These are phyloP conservation scores for Galaxias olidus DNA, from an alignment of 2,797 vertebrate genomes.

Conservation along the genomic window DNA sequence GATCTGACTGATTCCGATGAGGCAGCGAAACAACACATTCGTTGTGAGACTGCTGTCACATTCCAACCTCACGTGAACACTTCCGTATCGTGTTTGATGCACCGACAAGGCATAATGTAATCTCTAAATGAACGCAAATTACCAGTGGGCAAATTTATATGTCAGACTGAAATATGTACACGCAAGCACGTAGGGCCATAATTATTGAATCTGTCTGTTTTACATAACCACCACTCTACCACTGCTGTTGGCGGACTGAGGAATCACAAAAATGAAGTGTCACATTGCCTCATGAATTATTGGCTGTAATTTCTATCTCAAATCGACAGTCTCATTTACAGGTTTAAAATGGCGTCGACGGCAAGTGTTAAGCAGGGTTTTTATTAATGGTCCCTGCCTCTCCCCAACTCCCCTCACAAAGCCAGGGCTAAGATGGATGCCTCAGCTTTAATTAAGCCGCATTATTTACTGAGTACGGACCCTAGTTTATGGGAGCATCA, in stretches of 20 bases:
- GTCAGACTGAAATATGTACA: too few species aligned
- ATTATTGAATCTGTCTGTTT: constrained; percentile 9
- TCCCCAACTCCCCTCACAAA: constrained; percentile 60
- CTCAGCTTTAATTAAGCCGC: constrained; percentile 77
- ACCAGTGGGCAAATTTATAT: too few species aligned
- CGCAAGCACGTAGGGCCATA: background rate
- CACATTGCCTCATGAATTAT: constrained; percentile 55
- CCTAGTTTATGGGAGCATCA: constrained; percentile 71
- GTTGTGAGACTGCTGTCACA: too few species aligned
- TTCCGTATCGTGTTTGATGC: too few species aligned
- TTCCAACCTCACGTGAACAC: too few species aligned
- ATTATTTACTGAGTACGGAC: constrained; percentile 75
- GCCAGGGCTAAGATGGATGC: constrained; percentile 71
- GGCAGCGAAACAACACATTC: too few species aligned
- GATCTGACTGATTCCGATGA: too few species aligned
- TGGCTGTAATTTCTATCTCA: constrained; percentile 54
- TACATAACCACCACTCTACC: constrained; percentile 2
- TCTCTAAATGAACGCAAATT: too few species aligned
- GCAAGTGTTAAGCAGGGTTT: constrained; percentile 64
- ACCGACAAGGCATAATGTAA: too few species aligned
- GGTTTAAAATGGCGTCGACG: constrained; percentile 66
- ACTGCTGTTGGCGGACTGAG: constrained; percentile 16
- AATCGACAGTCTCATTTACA: constrained; percentile 68
- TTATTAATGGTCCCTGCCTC: constrained; percentile 73
- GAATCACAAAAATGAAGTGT: constrained; percentile 35